Percentiles rank a stretch among this genome's conserved stretches.
These are phyloP conservation scores for Phaethornis superciliosus DNA, from an alignment of 2,113 vertebrate species.

Conservation along the genomic window DNA sequence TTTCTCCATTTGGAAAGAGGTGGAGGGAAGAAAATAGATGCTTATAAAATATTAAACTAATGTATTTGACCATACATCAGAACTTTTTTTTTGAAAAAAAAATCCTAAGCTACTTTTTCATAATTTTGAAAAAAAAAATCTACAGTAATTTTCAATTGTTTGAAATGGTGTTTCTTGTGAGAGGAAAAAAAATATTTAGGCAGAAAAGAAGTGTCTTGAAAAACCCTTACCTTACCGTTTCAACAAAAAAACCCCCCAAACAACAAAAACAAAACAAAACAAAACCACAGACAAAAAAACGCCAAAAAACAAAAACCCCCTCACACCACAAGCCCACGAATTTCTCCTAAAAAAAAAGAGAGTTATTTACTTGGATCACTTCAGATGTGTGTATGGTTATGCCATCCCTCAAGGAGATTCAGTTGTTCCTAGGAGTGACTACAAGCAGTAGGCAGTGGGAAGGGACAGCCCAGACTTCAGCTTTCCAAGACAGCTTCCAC, in stretches of 20 bases:
- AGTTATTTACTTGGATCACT: neutral
- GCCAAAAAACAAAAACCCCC: neutral
- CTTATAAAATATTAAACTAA: neutral
- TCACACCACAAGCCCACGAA: too few species aligned
- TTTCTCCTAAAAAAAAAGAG: neutral
- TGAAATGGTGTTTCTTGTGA: neutral
- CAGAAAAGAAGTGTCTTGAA: neutral
- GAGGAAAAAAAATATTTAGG: neutral
- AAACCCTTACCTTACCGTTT: neutral
- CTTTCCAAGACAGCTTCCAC: neutral
- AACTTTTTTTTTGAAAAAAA: neutral
- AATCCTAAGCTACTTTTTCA: accelerated
- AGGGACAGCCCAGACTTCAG: neutral
- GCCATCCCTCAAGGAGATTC: neutral
- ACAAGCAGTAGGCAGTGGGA: neutral
- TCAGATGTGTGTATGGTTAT: neutral
- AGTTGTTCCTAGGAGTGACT: neutral
- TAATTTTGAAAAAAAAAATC: neutral
- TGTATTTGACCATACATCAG: neutral
- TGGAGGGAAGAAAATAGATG: neutral
- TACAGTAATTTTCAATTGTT: neutral
- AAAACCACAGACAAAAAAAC: neutral
- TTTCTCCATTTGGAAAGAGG: neutral
- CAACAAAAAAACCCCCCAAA: too few species aligned
- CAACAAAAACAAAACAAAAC: too few species aligned